Percentiles rank a stretch among this genome's conserved stretches.
Conservation (phyloP, 2,797 vertebrate species). For the Glossophaga mutica region DNA sequence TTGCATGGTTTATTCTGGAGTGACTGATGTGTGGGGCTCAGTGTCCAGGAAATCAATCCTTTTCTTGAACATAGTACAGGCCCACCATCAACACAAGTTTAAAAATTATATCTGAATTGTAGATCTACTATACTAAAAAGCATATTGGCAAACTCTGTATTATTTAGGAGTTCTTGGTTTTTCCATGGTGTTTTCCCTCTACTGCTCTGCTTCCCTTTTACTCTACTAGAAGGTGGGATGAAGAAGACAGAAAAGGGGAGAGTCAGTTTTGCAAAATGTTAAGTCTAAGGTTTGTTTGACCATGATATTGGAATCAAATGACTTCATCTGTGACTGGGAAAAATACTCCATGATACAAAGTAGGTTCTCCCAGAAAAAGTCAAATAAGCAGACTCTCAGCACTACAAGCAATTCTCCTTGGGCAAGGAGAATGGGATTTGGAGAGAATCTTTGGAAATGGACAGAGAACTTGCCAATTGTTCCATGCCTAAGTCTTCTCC, state of each 20-base stretch:
- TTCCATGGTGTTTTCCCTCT: neutral
- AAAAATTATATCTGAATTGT: neutral
- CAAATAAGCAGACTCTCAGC: neutral
- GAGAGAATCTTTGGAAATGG: neutral
- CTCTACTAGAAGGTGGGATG: neutral
- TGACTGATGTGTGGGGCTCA: neutral
- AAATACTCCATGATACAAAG: neutral
- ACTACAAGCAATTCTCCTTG: neutral
- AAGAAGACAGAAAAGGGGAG: neutral
- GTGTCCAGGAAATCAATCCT: neutral
- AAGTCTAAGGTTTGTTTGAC: neutral
- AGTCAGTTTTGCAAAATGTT: neutral
- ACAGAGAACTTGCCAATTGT: neutral
- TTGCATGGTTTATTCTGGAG: neutral
- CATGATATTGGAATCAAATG: neutral
- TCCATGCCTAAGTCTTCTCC: neutral
- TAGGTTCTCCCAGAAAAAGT: neutral
- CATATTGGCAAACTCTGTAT: neutral
- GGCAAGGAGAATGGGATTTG: neutral
- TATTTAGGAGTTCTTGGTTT: neutral
- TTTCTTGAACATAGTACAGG: neutral
- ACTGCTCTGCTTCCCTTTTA: neutral
- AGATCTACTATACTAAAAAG: neutral
- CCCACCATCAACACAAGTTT: neutral
- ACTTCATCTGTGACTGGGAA: neutral